A percentile compares a stretch with the other conserved stretches of the same genome.
Evolutionary conservation across 2,888 invertebrate genomes (phyloP).

Genomic region (Oscheius sp.): DNA sequence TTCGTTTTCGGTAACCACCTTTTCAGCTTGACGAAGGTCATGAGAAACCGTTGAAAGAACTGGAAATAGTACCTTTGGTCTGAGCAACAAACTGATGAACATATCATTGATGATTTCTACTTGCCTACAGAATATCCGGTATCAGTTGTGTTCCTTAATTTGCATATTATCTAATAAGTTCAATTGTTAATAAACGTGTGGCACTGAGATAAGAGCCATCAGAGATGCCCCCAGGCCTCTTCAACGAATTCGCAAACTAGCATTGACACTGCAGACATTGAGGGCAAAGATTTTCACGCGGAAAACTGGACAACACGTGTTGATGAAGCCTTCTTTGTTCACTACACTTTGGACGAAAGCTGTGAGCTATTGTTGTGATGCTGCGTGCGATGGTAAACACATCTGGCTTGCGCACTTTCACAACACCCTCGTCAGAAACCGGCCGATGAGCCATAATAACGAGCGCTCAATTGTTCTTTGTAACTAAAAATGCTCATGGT

Average conservation of each 20-base stretch:
- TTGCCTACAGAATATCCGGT: too few relatives aligned
- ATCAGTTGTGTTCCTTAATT: too few relatives aligned
- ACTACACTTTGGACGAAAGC: background rate
- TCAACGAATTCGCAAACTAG: background rate
- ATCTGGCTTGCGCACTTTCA: slow-evolving; percentile 25
- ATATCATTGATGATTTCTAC: too few relatives aligned
- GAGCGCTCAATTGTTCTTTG: slow-evolving; percentile 16
- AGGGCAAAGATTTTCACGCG: background rate
- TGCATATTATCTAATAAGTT: too few relatives aligned
- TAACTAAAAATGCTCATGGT: slow-evolving; percentile 2
- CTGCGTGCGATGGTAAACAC: slow-evolving; percentile 26
- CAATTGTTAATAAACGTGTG: too few relatives aligned
- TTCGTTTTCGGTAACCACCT: background rate
- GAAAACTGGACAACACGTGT: slow-evolving; percentile 9
- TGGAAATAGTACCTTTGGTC: too few relatives aligned
- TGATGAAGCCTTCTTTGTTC: background rate
- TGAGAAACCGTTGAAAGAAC: too few relatives aligned
- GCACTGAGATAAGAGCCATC: too few relatives aligned
- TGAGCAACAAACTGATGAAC: too few relatives aligned
- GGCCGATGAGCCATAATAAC: slow-evolving; percentile 27
- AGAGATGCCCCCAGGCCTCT: background rate
- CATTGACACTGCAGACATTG: background rate
- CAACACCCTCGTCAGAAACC: slow-evolving; percentile 29
- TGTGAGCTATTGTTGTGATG: slow-evolving; percentile 18
- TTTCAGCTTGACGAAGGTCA: background rate